These are phyloP conservation scores for Aphyosemion australe DNA, from an alignment of 2,113 vertebrate genomes.

Conservation along the genomic window DNA sequence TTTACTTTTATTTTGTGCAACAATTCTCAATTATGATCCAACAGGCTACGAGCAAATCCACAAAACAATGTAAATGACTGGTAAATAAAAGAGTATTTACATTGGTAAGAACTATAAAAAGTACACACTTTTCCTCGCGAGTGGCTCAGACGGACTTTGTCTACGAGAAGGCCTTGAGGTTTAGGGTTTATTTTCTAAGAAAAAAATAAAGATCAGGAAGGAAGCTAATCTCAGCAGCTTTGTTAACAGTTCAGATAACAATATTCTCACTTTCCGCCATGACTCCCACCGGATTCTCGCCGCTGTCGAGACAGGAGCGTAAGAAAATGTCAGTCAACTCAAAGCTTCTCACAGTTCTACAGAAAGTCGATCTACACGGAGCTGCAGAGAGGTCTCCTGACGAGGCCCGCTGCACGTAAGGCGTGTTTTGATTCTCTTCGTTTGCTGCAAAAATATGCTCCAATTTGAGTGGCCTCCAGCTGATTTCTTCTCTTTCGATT, in stretches of 20 bases:
- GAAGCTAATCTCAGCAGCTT: constrained; percentile 71
- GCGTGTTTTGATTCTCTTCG: constrained; percentile 69
- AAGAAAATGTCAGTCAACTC: constrained; percentile 61
- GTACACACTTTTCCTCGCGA: constrained; percentile 61
- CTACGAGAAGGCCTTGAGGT: constrained; percentile 73
- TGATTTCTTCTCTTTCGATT: constrained; percentile 63
- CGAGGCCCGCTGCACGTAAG: constrained; percentile 60
- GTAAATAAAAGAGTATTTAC: constrained; percentile 76
- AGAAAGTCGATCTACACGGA: constrained; percentile 65
- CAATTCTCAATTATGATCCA: constrained; percentile 67
- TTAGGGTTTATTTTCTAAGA: constrained; percentile 31
- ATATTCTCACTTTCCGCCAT: constrained; percentile 47
- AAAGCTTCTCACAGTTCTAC: constrained; percentile 68
- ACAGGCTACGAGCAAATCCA: constrained; percentile 77
- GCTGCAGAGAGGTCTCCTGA: constrained; percentile 65
- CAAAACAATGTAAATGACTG: constrained; percentile 69
- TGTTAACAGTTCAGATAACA: constrained; percentile 57
- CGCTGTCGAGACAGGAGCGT: constrained; percentile 49
- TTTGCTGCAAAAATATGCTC: constrained; percentile 67
- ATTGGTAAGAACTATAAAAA: constrained; percentile 75
- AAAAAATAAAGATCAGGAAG: constrained; percentile 52
- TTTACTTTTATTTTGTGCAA: constrained; percentile 77
- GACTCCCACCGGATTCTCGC: constrained; percentile 33
- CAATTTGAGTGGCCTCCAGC: constrained; percentile 63
- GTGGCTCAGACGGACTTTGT: constrained; percentile 73